Evolutionary conservation across 2,113 vertebrate species (phyloP), one percentile per base, ranked within the genome.

Genomic region (Gasterosteus nipponicus): DNA sequence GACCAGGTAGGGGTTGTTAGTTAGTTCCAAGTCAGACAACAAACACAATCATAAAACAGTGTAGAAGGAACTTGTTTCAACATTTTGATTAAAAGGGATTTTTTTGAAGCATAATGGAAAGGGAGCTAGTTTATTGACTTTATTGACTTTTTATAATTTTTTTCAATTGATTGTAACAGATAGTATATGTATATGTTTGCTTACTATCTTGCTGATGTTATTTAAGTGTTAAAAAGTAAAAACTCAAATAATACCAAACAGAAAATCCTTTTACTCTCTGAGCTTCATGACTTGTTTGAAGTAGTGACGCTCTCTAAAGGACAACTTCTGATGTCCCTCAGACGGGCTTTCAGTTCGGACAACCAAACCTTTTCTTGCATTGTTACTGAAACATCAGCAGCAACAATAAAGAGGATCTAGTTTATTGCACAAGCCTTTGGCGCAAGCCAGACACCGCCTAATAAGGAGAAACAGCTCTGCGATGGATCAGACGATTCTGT

Each of bases 371-470:
- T 4, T 26, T 86, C 67, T 65, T 85, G 68, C 68, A 76, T 73
- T 83, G 83, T 79, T 82, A 83, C 71, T 82, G 66, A 75, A 82
- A 53, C 53, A 26, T 26, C 22, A 70, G 4, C 66, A 54, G 82
- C 77, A 73, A 63, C 47, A 26, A 68, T 81, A 86, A 90, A 91
- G 87, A 91, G 91, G 92, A 92, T 92, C 88, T 90, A 76, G 80
- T 73, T 83, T 85, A 78, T 93, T 93, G 85, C 86, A 74, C 89
- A 93, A 91, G 81, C 19, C 7, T 67, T 84, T 89, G 77, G 86
- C 66, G 53, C 51, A 85, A 83, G 68, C 19, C 81, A 10, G n/a
- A n/a, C 12, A 57, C 1, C 10, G 22, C 65, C 77, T 62, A 75
- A 85, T 87, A 88, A 82, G 80, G 64, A 84, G 85, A 87, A 90